These are phyloP conservation scores for Frankliniella fusca DNA, from an alignment of 2,888 invertebrate genomes.

Conservation along the genomic window DNA sequence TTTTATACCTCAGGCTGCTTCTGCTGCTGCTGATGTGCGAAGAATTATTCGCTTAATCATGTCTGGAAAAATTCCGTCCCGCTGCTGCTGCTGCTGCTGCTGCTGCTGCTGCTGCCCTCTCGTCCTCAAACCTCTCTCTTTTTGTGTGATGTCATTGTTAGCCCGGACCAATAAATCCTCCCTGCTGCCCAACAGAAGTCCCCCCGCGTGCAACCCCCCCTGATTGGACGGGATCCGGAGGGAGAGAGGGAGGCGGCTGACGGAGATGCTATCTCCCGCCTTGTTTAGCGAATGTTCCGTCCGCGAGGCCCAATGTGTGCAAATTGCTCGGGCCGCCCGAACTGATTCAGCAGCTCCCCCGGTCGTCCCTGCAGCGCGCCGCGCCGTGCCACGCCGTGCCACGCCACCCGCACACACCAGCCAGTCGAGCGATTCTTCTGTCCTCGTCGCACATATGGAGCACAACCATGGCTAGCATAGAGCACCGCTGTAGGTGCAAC, in stretches of 20 bases:
- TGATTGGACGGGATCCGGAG: not conserved
- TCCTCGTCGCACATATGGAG: no score
- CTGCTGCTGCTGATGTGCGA: conserved; percentile 1
- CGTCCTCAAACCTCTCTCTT: not conserved
- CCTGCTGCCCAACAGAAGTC: not conserved
- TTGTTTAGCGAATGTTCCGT: not conserved
- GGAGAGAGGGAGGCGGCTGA: no score
- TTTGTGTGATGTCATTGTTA: conserved; percentile 13
- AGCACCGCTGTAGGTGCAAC: no score
- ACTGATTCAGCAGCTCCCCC: no score
- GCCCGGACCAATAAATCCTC: not conserved
- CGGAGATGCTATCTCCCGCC: not conserved
- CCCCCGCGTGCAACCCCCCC: not conserved
- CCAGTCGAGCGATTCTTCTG: no score
- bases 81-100: not conserved
- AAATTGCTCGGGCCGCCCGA: not conserved
- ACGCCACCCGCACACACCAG: no score
- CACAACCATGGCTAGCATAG: no score
- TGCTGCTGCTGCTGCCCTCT: not conserved
- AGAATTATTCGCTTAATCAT: conserved; percentile 11
- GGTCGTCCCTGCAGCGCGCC: no score
- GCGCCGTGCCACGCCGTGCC: no score
- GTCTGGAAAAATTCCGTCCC: not conserved
- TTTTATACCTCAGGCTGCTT: no score
- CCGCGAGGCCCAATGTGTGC: conserved; percentile 10